Percentiles rank a stretch among this genome's conserved stretches.
These are phyloP conservation scores for Lepidurus apus DNA, from an alignment of 1,140 invertebrate genomes.

Conservation along the genomic window DNA sequence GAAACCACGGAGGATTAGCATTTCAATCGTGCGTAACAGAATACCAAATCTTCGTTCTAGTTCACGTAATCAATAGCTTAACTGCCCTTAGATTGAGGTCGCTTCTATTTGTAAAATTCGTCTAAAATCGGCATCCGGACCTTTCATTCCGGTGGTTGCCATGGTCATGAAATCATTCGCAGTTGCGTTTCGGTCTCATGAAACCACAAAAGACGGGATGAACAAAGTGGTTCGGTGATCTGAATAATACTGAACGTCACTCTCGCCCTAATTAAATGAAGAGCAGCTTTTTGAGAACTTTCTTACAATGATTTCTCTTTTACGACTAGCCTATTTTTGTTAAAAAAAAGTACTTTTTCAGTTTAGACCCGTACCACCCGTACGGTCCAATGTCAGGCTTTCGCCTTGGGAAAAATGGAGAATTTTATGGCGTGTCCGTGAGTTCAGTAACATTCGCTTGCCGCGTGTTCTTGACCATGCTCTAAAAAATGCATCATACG, in stretches of 20 bases:
- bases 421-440: too few relatives aligned
- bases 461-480: too few relatives aligned
- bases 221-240: not conserved
- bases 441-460: too few relatives aligned
- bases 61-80: too few relatives aligned
- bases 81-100: not conserved
- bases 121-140: not conserved
- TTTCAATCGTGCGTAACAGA: too few relatives aligned
- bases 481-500: too few relatives aligned
- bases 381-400: too few relatives aligned
- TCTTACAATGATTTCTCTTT: conserved; percentile 16
- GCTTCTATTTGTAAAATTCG: not conserved
- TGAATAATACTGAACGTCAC: not conserved
- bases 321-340: not conserved
- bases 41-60: too few relatives aligned
- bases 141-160: not conserved
- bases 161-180: not conserved
- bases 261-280: not conserved
- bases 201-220: not conserved
- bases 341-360: too few relatives aligned
- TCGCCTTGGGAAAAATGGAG: too few relatives aligned
- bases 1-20: too few relatives aligned
- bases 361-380: too few relatives aligned
- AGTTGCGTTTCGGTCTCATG: not conserved
- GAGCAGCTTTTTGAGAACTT: not conserved